phyloP scores from a whole-genome alignment of 2,113 vertebrate species.

The Cephalopholis sonnerati region DNA sequence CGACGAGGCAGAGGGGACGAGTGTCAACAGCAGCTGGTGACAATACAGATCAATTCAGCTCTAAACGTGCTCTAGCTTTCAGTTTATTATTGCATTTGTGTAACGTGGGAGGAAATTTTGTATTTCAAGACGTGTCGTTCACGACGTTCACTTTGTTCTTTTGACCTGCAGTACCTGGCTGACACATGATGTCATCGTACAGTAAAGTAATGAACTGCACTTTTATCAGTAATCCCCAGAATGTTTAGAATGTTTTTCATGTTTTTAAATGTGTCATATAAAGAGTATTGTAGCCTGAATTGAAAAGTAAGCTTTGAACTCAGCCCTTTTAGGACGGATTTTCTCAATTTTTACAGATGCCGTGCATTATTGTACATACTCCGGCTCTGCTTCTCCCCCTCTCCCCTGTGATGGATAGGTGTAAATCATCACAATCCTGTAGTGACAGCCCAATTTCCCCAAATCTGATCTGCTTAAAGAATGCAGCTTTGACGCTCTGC shows the following conservation, averaged over 20 bases:
- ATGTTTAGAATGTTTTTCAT: background rate
- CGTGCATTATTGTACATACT: slow-evolving; percentile 71
- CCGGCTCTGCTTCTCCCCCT: slow-evolving; percentile 39
- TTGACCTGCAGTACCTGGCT: background rate
- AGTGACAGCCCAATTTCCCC: slow-evolving; percentile 99
- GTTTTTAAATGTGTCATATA: slow-evolving; percentile 9
- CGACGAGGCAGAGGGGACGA: slow-evolving; percentile 41
- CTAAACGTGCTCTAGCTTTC: slow-evolving; percentile 29
- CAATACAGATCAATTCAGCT: slow-evolving; percentile 50
- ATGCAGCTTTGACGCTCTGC: slow-evolving; percentile 86
- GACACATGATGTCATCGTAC: background rate
- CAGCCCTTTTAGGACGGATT: slow-evolving; percentile 27
- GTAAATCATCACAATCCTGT: slow-evolving; percentile 98
- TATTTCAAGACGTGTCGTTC: background rate
- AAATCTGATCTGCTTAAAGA: slow-evolving; percentile 99
- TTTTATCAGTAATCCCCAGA: background rate
- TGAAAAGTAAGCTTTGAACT: slow-evolving; percentile 10
- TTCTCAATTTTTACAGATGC: slow-evolving; percentile 50
- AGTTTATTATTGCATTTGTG: background rate
- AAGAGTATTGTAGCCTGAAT: slow-evolving; percentile 7
- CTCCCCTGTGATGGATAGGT: slow-evolving; percentile 93
- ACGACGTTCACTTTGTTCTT: background rate
- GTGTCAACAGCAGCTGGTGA: slow-evolving; percentile 87
- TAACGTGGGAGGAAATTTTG: background rate
- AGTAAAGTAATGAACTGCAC: background rate